Evolutionary conservation across 2,113 vertebrate species (phyloP).

Genomic region (Cisticola juncidis): DNA sequence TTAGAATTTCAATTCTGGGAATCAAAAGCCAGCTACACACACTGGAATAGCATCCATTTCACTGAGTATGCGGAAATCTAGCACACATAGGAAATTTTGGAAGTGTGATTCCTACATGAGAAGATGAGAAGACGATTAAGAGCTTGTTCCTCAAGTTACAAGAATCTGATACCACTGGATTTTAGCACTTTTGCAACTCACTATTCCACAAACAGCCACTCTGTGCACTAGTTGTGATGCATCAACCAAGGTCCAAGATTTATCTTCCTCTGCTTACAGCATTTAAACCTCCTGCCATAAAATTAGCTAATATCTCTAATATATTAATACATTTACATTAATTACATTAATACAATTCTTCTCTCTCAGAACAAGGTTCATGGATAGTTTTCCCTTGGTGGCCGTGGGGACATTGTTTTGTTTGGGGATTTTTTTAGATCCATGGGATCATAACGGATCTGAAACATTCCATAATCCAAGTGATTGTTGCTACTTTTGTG

Average conservation of each 20-base stretch:
- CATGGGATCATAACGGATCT: background rate
- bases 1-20: background rate
- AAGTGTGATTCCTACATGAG: background rate
- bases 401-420: background rate
- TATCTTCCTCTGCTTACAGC: background rate
- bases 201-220: background rate
- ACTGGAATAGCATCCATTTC: background rate
- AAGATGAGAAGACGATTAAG: background rate
- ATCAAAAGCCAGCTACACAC: background rate
- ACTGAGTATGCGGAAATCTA: background rate
- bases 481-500: background rate
- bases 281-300: background rate
- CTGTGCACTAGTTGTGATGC: background rate
- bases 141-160: background rate
- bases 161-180: background rate
- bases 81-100: accelerated
- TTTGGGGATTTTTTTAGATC: background rate
- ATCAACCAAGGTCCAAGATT: background rate
- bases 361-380: background rate
- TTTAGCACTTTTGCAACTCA: background rate
- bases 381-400: background rate
- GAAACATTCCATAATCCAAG: background rate
- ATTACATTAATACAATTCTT: too few relatives aligned
- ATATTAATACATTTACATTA: background rate
- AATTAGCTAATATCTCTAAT: background rate